Percentiles rank a stretch among this genome's conserved stretches.
phyloP scores from a whole-genome alignment of 2,113 vertebrate genomes.

The Gallinago media region DNA sequence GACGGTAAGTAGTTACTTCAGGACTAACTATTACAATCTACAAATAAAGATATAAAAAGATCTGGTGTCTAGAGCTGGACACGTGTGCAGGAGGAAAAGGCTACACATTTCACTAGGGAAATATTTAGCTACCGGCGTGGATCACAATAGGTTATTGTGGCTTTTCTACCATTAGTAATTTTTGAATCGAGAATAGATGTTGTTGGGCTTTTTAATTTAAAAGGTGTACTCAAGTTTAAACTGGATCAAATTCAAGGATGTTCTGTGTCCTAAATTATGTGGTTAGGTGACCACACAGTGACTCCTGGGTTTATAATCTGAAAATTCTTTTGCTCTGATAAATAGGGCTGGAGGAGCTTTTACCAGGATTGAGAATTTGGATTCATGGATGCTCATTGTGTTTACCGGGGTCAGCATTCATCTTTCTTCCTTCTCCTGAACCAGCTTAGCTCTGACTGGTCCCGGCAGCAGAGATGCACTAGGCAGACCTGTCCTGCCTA shows the following conservation, averaged over 20 bases:
- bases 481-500: slow-evolving; percentile 34
- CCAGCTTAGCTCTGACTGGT: not conserved
- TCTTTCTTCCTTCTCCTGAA: slow-evolving; percentile 19
- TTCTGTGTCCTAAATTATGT: slow-evolving; percentile 35
- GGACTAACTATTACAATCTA: not conserved
- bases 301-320: slow-evolving; percentile 52
- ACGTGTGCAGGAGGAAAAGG: not conserved
- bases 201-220: slow-evolving; percentile 13
- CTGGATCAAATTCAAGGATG: slow-evolving; percentile 48
- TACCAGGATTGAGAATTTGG: not conserved
- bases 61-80: not conserved
- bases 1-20: not conserved
- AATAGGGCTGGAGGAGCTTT: not conserved
- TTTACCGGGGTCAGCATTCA: slow-evolving; percentile 2
- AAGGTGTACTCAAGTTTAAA: slow-evolving; percentile 12
- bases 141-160: slow-evolving; percentile 10
- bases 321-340: slow-evolving; percentile 46
- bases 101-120: not conserved
- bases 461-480: not conserved
- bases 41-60: slow-evolving; percentile 30
- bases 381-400: not conserved
- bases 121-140: not conserved
- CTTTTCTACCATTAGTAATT: slow-evolving; percentile 49
- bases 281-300: slow-evolving; percentile 4
- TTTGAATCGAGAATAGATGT: slow-evolving; percentile 54